Evolutionary conservation across 2,797 vertebrate species (phyloP).

Genomic region (Orientallactaga sibirica): DNA sequence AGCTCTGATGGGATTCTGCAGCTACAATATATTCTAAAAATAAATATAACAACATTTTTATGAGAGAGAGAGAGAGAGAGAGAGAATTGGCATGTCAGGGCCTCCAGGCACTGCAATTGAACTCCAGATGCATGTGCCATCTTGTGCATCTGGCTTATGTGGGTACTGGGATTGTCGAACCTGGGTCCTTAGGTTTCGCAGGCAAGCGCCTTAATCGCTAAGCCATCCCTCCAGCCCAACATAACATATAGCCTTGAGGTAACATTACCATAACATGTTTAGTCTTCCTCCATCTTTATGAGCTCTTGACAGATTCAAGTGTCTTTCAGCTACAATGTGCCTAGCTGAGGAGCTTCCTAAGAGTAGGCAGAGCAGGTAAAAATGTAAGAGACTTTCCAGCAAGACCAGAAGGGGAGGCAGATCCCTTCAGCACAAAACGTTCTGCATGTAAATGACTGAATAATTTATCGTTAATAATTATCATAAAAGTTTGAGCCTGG

Average conservation of each 20-base stretch:
- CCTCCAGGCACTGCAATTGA: too few relatives aligned
- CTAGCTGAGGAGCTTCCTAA: background rate
- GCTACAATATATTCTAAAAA: conserved; percentile 43
- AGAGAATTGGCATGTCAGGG: too few relatives aligned
- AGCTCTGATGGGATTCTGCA: background rate
- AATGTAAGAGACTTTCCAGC: background rate
- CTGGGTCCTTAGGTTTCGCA: too few relatives aligned
- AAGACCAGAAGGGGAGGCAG: background rate
- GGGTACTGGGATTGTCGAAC: too few relatives aligned
- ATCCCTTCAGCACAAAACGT: background rate
- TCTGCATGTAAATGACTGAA: background rate
- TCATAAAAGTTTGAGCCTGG: background rate
- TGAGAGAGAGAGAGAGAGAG: background rate
- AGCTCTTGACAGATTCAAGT: background rate
- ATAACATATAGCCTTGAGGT: conserved; percentile 72
- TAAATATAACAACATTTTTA: background rate
- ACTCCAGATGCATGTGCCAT: too few relatives aligned
- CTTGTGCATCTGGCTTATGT: too few relatives aligned
- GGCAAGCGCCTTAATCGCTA: too few relatives aligned
- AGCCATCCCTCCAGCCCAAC: too few relatives aligned
- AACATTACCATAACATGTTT: background rate
- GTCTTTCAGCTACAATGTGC: background rate
- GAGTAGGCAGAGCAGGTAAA: background rate
- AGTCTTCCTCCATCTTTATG: background rate
- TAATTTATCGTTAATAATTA: background rate